A percentile compares a stretch with the other conserved stretches of the same genome.
These are phyloP conservation scores for Choloepus hoffmanni DNA, from an alignment of 2,113 vertebrate genomes.

Conservation along the genomic window DNA sequence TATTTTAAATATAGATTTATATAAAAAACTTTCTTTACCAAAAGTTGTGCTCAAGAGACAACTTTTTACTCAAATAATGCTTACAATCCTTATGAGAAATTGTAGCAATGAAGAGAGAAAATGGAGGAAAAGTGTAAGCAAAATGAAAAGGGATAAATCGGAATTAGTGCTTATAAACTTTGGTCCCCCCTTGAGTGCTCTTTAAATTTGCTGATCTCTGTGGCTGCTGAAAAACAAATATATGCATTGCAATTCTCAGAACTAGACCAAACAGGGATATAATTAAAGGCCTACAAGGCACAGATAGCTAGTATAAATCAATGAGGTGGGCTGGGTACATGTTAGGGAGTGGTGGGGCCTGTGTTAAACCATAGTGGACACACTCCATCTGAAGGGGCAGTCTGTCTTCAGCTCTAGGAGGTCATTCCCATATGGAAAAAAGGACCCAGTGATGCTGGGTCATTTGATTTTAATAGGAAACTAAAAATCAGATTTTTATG, in stretches of 20 bases:
- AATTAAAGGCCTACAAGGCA: background rate
- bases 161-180: conserved; percentile 18
- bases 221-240: background rate
- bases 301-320: background rate
- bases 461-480: conserved; percentile 25
- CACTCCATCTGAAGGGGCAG: background rate
- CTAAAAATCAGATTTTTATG: background rate
- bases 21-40: conserved; percentile 27
- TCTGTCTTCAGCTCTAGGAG: background rate
- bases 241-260: conserved; percentile 10
- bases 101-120: background rate
- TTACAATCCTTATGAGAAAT: conserved; percentile 8
- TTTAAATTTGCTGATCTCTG: conserved; percentile 48
- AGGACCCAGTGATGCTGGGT: too few species aligned
- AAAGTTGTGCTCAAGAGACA: conserved; percentile 57
- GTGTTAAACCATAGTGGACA: background rate
- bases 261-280: background rate
- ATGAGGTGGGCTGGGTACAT: background rate
- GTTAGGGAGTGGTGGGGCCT: background rate
- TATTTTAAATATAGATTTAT: conserved; percentile 58
- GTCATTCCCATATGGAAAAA: background rate
- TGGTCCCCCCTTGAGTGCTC: background rate
- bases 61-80: conserved; percentile 33
- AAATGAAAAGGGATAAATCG: conserved; percentile 34
- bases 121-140: background rate